These are phyloP conservation scores for Ataeniobius toweri DNA, from an alignment of 2,797 vertebrate species.

Conservation along the genomic window DNA sequence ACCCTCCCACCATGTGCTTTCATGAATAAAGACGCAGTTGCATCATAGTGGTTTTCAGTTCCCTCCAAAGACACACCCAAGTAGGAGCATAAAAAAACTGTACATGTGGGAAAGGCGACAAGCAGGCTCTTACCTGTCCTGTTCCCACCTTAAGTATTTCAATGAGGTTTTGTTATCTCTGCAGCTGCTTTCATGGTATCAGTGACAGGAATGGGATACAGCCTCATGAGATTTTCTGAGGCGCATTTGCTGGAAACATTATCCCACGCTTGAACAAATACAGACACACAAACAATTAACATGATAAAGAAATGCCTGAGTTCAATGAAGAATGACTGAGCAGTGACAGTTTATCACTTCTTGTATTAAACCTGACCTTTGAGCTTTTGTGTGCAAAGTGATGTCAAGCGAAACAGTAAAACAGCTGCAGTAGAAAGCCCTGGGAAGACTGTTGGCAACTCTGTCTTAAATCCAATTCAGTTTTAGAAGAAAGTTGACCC, in stretches of 20 bases:
- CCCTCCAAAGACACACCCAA: slow-evolving; percentile 63
- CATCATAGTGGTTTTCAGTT: slow-evolving; percentile 66
- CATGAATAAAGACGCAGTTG: slow-evolving; percentile 65
- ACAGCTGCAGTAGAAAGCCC: neutral
- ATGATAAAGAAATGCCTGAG: slow-evolving; percentile 25
- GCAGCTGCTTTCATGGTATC: slow-evolving; percentile 69
- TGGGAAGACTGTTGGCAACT: neutral
- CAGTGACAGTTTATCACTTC: slow-evolving; percentile 43
- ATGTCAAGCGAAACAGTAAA: slow-evolving; percentile 1
- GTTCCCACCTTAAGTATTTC: slow-evolving; percentile 52
- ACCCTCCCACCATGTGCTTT: slow-evolving; percentile 61
- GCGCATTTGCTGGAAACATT: slow-evolving; percentile 61
- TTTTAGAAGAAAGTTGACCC: neutral
- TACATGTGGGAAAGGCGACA: slow-evolving; percentile 48
- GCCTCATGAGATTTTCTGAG: slow-evolving; percentile 52
- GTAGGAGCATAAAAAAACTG: slow-evolving; percentile 42
- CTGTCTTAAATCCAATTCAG: neutral
- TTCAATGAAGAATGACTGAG: slow-evolving; percentile 35
- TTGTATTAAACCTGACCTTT: slow-evolving; percentile 60
- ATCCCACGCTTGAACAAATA: slow-evolving; percentile 43
- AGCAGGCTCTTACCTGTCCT: slow-evolving; percentile 59
- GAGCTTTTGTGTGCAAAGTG: slow-evolving; percentile 32
- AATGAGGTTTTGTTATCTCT: slow-evolving; percentile 66
- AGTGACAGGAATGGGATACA: slow-evolving; percentile 64
- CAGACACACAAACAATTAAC: slow-evolving; percentile 33